phyloP scores from a whole-genome alignment of 2,888 invertebrate species.

The Notodonta ziczac region DNA sequence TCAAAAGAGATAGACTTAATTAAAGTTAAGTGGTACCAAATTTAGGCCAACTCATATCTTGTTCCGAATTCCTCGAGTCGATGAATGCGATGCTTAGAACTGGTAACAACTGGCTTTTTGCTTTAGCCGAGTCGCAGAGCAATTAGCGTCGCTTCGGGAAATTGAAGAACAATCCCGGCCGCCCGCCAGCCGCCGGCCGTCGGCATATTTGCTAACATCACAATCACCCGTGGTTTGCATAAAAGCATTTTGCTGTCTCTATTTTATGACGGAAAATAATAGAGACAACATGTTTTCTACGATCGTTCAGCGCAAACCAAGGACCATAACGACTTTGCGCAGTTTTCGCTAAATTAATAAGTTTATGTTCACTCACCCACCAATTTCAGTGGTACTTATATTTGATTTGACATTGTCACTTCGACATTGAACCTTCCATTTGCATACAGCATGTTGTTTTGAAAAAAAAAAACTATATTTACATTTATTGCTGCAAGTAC shows the following conservation, averaged over 20 bases:
- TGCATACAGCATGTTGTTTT: background rate
- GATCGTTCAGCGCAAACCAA: too few species aligned
- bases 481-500: conserved; percentile 9
- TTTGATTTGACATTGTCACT: background rate
- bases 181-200: background rate
- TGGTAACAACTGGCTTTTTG: conserved; percentile 52
- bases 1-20: conserved; percentile 50
- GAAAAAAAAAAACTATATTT: background rate
- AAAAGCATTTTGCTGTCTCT: too few species aligned
- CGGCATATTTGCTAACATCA: background rate
- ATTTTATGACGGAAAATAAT: too few species aligned
- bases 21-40: conserved; percentile 51
- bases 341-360: too few species aligned
- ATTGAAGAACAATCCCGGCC: conserved; percentile 7
- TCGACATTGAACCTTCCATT: background rate
- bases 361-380: too few species aligned
- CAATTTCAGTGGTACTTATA: too few species aligned
- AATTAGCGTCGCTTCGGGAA: conserved; percentile 31
- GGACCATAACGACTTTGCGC: too few species aligned
- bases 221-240: too few species aligned
- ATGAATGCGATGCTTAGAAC: conserved; percentile 35
- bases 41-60: conserved; percentile 29
- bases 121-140: conserved; percentile 42
- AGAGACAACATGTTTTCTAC: too few species aligned
- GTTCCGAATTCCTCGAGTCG: conserved; percentile 41